Conservation (phyloP, 2,113 vertebrate genomes). For the Dinomys branickii region DNA sequence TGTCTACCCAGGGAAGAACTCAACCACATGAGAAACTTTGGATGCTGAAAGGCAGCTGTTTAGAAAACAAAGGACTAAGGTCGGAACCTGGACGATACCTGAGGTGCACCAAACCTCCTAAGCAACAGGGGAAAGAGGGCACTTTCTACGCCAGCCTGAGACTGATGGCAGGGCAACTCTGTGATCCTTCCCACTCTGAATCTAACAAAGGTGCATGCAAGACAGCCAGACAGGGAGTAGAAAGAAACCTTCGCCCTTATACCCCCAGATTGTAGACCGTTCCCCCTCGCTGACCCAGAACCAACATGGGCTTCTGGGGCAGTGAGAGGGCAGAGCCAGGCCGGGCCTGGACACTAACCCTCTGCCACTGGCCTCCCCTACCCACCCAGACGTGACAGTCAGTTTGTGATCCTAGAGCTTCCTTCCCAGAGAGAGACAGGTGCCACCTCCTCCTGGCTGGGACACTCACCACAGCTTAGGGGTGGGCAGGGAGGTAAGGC, state of each 20-base stretch:
- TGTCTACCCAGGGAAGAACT: background rate
- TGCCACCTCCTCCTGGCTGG: background rate
- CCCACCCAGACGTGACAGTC: background rate
- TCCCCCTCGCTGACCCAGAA: accelerated
- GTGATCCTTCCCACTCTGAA: background rate
- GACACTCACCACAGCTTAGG: background rate
- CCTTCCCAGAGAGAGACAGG: accelerated
- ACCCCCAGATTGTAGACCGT: accelerated
- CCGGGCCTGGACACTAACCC: background rate
- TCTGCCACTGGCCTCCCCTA: background rate
- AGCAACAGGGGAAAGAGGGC: accelerated
- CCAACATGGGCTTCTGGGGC: accelerated
- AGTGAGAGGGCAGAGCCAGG: accelerated
- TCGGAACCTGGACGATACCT: background rate
- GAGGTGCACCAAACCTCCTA: accelerated
- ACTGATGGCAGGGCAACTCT: accelerated
- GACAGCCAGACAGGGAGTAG: background rate
- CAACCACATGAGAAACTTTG: accelerated
- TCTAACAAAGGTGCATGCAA: accelerated
- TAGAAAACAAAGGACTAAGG: background rate
- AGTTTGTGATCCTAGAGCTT: background rate
- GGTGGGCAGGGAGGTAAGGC: background rate
- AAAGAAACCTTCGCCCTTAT: accelerated
- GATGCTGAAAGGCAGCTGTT: background rate
- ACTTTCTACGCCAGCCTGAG: background rate